Conservation (phyloP, 30 jellyfish, hydroid and myxozoan species). For the Aurelia aurita region DNA sequence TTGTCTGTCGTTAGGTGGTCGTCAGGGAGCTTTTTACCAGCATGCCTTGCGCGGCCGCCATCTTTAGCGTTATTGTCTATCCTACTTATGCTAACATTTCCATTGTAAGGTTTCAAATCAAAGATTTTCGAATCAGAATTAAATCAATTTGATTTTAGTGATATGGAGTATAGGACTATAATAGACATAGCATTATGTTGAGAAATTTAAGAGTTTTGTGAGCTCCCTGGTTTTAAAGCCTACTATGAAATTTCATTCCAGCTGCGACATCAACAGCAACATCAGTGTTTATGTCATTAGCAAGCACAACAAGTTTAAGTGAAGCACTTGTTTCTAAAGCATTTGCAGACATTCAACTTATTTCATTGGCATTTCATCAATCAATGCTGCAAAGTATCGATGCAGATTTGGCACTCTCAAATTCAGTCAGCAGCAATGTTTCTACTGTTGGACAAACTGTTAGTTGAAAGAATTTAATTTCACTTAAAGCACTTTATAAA, state of each 20-base stretch:
- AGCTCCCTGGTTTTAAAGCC: too few species aligned
- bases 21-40: too few species aligned
- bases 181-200: too few species aligned
- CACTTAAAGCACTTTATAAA: neutral
- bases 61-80: too few species aligned
- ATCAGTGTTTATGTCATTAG: slow-evolving; percentile 43
- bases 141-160: too few species aligned
- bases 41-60: too few species aligned
- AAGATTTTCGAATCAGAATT: too few species aligned
- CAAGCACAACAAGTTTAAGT: slow-evolving; percentile 46
- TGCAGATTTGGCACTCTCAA: slow-evolving; percentile 77
- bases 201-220: too few species aligned
- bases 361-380: slow-evolving; percentile 53
- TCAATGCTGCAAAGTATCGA: slow-evolving; percentile 50
- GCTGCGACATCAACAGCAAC: slow-evolving; percentile 38
- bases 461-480: neutral
- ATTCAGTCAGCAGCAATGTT: slow-evolving; percentile 48
- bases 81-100: too few species aligned
- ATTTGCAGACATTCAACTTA: slow-evolving; percentile 22
- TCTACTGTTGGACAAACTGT: slow-evolving; percentile 68
- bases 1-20: too few species aligned
- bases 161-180: too few species aligned
- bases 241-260: neutral
- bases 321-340: slow-evolving; percentile 39
- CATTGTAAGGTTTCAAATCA: too few species aligned